Conservation (phyloP, 1,140 invertebrate genomes). For the Drosophila pachea region DNA sequence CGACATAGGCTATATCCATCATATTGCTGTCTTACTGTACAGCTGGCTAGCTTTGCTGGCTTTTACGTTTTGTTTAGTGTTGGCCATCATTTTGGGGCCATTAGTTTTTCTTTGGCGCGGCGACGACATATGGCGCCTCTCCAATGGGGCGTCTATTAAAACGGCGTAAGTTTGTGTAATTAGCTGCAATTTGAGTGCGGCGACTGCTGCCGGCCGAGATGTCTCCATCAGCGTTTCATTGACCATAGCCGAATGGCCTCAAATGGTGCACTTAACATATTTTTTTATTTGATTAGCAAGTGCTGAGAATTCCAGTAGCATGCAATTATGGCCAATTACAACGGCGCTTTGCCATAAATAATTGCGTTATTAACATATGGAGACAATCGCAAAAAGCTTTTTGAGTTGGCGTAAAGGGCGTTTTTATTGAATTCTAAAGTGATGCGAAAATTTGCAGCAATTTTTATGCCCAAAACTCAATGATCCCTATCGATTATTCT, state of each 20-base stretch:
- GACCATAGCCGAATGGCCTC: constrained; percentile 41
- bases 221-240: constrained; percentile 63
- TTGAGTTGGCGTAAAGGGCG: not conserved
- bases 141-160: constrained; percentile 54
- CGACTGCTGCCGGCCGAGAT: constrained; percentile 21
- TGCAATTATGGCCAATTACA: constrained; percentile 32
- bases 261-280: constrained; percentile 49
- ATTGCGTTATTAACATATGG: constrained; percentile 38
- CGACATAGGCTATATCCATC: constrained; percentile 21
- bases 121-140: constrained; percentile 52
- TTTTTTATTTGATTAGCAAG: constrained; percentile 42
- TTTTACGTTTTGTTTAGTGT: constrained; percentile 19
- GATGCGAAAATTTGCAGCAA: no score
- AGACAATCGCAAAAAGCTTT: not conserved
- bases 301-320: constrained; percentile 24
- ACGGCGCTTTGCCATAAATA: constrained; percentile 3
- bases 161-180: constrained; percentile 49
- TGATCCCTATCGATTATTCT: no score
- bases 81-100: constrained; percentile 36
- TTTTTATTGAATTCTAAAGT: no score
- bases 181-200: constrained; percentile 61
- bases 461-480: no score
- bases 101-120: constrained; percentile 28
- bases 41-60: constrained; percentile 2
- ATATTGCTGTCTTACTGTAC: constrained; percentile 10